These are phyloP conservation scores for Macrocentrus cingulum DNA, from an alignment of 1,140 invertebrate genomes.

Conservation along the genomic window DNA sequence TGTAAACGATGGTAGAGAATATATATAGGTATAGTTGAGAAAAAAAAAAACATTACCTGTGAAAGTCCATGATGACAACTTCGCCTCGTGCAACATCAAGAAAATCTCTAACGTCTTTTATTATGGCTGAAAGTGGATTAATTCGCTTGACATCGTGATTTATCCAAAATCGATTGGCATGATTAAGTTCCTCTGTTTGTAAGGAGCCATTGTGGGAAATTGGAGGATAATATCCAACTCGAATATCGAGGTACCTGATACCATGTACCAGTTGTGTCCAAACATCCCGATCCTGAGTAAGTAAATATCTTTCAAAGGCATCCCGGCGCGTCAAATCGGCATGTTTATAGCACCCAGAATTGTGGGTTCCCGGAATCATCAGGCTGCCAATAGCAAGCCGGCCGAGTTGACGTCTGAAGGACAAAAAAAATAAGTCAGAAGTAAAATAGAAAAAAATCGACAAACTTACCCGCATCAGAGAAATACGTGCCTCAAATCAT, in stretches of 20 bases:
- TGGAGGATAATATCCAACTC: conserved; percentile 63
- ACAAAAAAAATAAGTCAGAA: too few relatives aligned
- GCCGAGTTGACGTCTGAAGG: conserved; percentile 56
- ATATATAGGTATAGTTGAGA: too few relatives aligned
- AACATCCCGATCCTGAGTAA: conserved; percentile 74
- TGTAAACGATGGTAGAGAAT: too few relatives aligned
- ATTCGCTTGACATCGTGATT: conserved; percentile 72
- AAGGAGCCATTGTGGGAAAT: conserved; percentile 39
- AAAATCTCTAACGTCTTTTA: conserved; percentile 67
- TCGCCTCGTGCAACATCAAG: conserved; percentile 65
- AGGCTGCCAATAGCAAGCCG: conserved; percentile 61
- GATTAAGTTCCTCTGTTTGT: conserved; percentile 31
- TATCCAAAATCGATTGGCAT: conserved; percentile 67
- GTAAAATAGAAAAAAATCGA: too few relatives aligned
- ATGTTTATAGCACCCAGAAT: conserved; percentile 65
- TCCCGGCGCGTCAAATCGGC: conserved; percentile 50
- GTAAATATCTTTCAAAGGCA: conserved; percentile 57
- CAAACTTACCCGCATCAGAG: too few relatives aligned
- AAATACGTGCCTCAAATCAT: conserved; percentile 58
- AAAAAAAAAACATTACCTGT: conserved; percentile 44
- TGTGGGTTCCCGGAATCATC: conserved; percentile 72
- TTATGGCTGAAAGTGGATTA: conserved; percentile 64
- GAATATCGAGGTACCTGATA: conserved; percentile 78
- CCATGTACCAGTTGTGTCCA: conserved; percentile 80
- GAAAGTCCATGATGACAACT: conserved; percentile 72